Evolutionary conservation across 2,797 vertebrate species (phyloP), one percentile per base, ranked within the genome.

Genomic region (Crocodylus rhombifer): DNA sequence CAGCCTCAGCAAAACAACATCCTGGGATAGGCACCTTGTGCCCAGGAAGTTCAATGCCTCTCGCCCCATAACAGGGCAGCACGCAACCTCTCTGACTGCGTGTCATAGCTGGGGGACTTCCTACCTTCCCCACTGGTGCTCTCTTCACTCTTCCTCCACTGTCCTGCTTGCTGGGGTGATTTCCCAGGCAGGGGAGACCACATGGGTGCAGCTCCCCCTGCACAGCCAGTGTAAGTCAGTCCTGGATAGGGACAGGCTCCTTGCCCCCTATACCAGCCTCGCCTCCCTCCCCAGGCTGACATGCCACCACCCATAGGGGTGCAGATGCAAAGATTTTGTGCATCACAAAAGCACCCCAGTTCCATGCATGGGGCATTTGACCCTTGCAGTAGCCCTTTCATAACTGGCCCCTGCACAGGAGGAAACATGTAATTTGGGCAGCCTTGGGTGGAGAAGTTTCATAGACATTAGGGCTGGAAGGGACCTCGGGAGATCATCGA

Each of bases 1-100:
- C 30, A 67, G 61, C 61, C 0, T 0, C 57, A 57, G n/a, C 36
- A 87, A 55, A 55, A 10, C 1, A 0, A 33, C n/a, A 60, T n/a
- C 16, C 2, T 0, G 28, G 4, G 14, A 63, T 78, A 58, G 8
- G 6, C 5, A 5, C 23, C 57, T 82, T 14, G 33, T 36, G 14
- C 23, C 20, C 7, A n/a, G 16, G 8, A 17, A 28, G 16, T 6
- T 30, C 64, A 33, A 7, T 33, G 17, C 64, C n/a, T 16, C 8
- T 17, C 7, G 18, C 57, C 81, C 25, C 4, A 1, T 33, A 76
- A n/a, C 16, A 26, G 42, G 26, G 28, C 76, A 62, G 18, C 2
- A 17, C 36, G 1, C 79, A 33, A 61, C 60, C 4, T 65, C 78
- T 69, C 42, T n/a, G 28, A 20, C 26, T 60, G 26, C 23, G 13